A percentile compares a stretch with the other conserved stretches of the same genome.
phyloP scores from a whole-genome alignment of 1,140 invertebrate genomes.

The Nephila pilipes region DNA sequence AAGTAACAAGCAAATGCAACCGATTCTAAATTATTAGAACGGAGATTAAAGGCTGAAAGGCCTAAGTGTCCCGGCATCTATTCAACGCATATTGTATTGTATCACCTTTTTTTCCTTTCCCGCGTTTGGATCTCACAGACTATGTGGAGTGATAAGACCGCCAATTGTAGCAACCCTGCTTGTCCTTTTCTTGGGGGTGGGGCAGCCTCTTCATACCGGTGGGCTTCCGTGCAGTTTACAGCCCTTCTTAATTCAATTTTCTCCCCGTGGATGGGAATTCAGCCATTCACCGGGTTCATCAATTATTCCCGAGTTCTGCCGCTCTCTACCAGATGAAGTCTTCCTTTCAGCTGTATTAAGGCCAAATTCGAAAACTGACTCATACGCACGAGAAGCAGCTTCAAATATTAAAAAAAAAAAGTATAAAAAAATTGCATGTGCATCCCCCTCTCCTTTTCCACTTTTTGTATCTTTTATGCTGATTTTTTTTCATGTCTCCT shows the following conservation, averaged over 20 bases:
- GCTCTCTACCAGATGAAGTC: constrained; percentile 75
- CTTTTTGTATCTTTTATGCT: constrained; percentile 72
- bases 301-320: constrained; percentile 70
- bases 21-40: too few species aligned
- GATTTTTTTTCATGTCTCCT: constrained; percentile 23
- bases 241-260: constrained; percentile 76
- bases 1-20: too few species aligned
- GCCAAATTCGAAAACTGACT: constrained; percentile 63
- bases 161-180: background rate
- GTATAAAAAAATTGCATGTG: background rate
- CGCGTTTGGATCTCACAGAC: background rate
- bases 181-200: background rate
- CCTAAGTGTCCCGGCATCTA: too few species aligned
- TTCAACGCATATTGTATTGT: too few species aligned
- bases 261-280: constrained; percentile 76
- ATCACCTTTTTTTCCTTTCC: background rate
- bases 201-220: constrained; percentile 38
- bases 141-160: background rate
- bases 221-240: constrained; percentile 74
- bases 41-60: too few species aligned
- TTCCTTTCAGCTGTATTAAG: constrained; percentile 75
- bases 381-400: constrained; percentile 15
- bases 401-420: constrained; percentile 75
- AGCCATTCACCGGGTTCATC: constrained; percentile 76
- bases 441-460: background rate